Evolutionary conservation across 2,888 invertebrate species (phyloP).

Genomic region (Pycnomerus fuliginosus): DNA sequence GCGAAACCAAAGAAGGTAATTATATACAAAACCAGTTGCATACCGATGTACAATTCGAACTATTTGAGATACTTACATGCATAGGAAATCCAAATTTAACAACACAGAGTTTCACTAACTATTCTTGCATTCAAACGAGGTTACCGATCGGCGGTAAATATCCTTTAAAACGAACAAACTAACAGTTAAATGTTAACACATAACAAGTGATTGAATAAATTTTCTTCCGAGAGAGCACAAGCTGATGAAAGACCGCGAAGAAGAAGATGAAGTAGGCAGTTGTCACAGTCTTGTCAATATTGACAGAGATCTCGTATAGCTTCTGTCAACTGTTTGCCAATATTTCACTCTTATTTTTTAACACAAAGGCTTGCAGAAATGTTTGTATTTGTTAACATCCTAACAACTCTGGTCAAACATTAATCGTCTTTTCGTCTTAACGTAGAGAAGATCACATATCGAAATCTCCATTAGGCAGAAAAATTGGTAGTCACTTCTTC

Average conservation of each 20-base stretch:
- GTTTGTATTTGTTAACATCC: slow-evolving; percentile 20
- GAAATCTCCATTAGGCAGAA: too few species aligned
- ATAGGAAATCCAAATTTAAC: slow-evolving; percentile 26
- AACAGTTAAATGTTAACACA: slow-evolving; percentile 4
- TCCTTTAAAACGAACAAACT: too few species aligned
- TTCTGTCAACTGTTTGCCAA: slow-evolving; percentile 36
- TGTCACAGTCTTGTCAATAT: slow-evolving; percentile 37
- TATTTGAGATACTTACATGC: slow-evolving; percentile 21
- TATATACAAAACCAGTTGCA: slow-evolving; percentile 19
- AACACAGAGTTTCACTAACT: slow-evolving; percentile 26
- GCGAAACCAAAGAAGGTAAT: slow-evolving; percentile 18
- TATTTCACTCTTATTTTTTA: slow-evolving; percentile 38
- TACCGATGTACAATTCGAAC: slow-evolving; percentile 16
- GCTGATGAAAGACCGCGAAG: too few species aligned
- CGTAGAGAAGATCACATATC: too few species aligned
- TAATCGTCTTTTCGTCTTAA: background rate
- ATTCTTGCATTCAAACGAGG: slow-evolving; percentile 14
- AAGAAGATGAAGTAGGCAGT: slow-evolving; percentile 8
- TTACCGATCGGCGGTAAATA: slow-evolving; percentile 10
- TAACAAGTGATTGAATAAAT: slow-evolving; percentile 7
- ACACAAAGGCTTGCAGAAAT: slow-evolving; percentile 29
- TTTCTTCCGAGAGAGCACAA: too few species aligned
- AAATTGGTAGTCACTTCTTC: slow-evolving; percentile 30
- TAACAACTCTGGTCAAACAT: slow-evolving; percentile 10
- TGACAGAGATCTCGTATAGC: slow-evolving; percentile 38